phyloP scores from a whole-genome alignment of 2,888 invertebrate species.

The Erebia ligea region DNA sequence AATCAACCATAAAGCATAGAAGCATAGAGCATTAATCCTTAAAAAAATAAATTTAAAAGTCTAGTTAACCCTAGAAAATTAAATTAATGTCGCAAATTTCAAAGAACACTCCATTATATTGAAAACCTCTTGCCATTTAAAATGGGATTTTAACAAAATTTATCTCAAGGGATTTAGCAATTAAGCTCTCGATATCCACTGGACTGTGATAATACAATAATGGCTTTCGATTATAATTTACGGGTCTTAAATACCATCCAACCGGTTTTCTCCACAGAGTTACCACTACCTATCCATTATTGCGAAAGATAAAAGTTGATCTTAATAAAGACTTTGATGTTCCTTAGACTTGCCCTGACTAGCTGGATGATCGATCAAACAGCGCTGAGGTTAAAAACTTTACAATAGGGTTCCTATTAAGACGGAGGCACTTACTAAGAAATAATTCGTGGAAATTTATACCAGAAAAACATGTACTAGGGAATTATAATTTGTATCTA shows the following conservation, averaged over 20 bases:
- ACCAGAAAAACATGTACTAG: too few species aligned
- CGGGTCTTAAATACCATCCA: neutral
- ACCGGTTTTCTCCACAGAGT: neutral
- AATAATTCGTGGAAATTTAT: too few species aligned
- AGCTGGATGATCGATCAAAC: too few species aligned
- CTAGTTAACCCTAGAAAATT: neutral
- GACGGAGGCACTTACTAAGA: too few species aligned
- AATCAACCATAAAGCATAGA: too few species aligned
- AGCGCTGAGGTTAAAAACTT: too few species aligned
- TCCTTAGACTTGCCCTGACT: too few species aligned
- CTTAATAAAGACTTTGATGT: too few species aligned
- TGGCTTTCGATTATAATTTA: neutral
- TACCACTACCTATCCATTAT: neutral
- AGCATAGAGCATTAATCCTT: neutral
- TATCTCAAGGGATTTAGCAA: neutral
- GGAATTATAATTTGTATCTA: too few species aligned
- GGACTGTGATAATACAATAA: slow-evolving; percentile 4
- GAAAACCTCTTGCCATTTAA: neutral
- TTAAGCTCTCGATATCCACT: neutral
- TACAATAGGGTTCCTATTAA: too few species aligned
- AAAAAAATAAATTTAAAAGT: neutral
- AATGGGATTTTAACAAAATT: slow-evolving; percentile 8
- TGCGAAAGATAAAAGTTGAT: too few species aligned
- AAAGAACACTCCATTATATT: neutral
- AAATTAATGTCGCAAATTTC: neutral